A percentile compares a stretch with the other conserved stretches of the same genome.
These are phyloP conservation scores for Melanargia galathea DNA, from an alignment of 2,888 invertebrate species.

Conservation along the genomic window DNA sequence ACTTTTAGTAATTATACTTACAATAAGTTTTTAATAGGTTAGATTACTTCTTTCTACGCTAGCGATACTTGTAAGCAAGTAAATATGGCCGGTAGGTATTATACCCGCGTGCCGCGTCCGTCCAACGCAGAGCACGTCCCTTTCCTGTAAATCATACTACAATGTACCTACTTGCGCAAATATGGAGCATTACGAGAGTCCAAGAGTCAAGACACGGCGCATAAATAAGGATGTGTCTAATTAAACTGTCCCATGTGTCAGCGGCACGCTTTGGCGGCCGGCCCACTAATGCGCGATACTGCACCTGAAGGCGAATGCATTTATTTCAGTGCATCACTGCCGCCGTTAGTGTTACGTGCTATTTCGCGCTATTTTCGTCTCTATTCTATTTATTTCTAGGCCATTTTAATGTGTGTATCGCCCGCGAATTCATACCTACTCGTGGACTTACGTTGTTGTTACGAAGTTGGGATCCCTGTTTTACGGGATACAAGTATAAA, in stretches of 20 bases:
- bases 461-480: no score
- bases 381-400: constrained; percentile 33
- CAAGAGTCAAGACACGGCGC: constrained; percentile 3
- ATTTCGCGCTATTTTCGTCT: constrained; percentile 29
- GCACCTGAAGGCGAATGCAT: constrained; percentile 57
- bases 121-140: not conserved
- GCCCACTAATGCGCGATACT: constrained; percentile 49
- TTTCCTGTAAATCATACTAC: no score
- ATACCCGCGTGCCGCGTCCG: no score
- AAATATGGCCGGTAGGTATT: no score
- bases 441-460: no score
- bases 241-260: constrained; percentile 40
- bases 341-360: constrained; percentile 27
- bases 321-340: constrained; percentile 52
- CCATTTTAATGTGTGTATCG: not conserved
- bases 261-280: constrained; percentile 54
- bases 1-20: no score
- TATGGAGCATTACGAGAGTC: not conserved
- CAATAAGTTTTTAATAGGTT: no score
- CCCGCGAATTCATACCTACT: no score
- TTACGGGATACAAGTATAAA: no score
- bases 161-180: not conserved
- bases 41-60: no score
- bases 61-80: no score
- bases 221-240: constrained; percentile 37